Conservation (phyloP, 2,797 vertebrate species). For the Tarsius wallacei region DNA sequence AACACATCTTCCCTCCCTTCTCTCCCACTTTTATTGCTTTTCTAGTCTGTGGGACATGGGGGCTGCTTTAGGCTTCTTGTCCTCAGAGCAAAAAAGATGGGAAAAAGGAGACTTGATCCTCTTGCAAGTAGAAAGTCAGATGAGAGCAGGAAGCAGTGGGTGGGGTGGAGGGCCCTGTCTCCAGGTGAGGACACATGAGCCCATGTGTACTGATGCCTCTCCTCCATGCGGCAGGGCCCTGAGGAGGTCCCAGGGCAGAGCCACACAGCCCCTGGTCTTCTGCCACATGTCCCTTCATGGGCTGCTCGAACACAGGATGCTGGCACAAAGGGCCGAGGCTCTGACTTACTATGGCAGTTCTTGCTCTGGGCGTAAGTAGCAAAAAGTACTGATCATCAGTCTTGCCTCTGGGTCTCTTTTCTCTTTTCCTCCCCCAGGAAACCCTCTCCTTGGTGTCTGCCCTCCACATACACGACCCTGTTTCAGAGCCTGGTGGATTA, state of each 20-base stretch:
- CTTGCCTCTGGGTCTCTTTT: neutral
- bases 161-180: neutral
- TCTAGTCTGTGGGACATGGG: neutral
- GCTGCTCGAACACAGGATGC: neutral
- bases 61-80: neutral
- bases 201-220: neutral
- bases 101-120: neutral
- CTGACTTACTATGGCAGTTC: neutral
- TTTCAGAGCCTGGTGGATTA: neutral
- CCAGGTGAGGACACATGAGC: fast-evolving
- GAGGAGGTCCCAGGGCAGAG: too few species aligned
- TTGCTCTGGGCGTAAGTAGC: fast-evolving
- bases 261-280: neutral
- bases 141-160: neutral
- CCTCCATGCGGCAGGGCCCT: neutral
- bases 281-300: fast-evolving
- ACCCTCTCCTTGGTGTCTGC: neutral
- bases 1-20: neutral
- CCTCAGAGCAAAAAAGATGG: neutral
- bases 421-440: neutral
- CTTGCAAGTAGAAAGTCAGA: neutral
- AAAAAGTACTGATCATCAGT: neutral
- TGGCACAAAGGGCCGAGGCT: fast-evolving
- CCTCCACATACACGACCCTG: fast-evolving
- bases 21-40: neutral